Percentiles rank a stretch among this genome's conserved stretches.
phyloP scores from a whole-genome alignment of 2,888 invertebrate species.

The Deilephila porcellus region DNA sequence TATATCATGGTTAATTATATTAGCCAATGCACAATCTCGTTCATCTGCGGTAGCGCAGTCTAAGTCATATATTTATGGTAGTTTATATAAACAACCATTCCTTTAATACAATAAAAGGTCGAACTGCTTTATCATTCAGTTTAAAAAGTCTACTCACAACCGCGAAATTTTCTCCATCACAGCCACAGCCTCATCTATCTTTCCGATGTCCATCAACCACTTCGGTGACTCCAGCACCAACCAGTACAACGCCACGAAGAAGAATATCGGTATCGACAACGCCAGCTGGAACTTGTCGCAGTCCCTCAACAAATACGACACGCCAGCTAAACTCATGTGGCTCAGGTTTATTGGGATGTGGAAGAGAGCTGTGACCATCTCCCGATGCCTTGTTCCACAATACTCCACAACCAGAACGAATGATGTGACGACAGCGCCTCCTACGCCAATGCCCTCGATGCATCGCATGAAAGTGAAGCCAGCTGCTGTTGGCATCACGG shows the following conservation, averaged over 20 bases:
- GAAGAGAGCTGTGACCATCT: conserved; percentile 62
- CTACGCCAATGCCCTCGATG: conserved; percentile 66
- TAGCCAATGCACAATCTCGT: no score
- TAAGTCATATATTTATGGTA: no score
- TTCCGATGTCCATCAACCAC: conserved; percentile 68
- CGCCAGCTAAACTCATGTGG: conserved; percentile 61
- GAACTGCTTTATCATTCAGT: background rate
- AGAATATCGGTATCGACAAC: conserved; percentile 63
- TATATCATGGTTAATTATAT: no score
- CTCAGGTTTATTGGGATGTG: conserved; percentile 69
- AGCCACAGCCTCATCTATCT: conserved; percentile 51
- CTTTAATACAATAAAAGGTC: background rate
- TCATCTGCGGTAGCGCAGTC: no score
- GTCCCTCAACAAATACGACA: conserved; percentile 66
- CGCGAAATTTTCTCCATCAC: conserved; percentile 62
- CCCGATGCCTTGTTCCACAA: conserved; percentile 60
- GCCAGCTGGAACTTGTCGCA: conserved; percentile 64
- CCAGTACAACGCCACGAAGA: conserved; percentile 53
- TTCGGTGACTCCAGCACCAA: conserved; percentile 68
- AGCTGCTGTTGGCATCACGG: conserved; percentile 55
- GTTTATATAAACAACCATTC: no score
- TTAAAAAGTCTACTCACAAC: conserved; percentile 58
- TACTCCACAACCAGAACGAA: conserved; percentile 69
- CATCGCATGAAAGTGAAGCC: conserved; percentile 61
- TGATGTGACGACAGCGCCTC: conserved; percentile 66